These are phyloP conservation scores for Clarias gariepinus DNA, from an alignment of 2,113 vertebrate genomes.

Conservation along the genomic window DNA sequence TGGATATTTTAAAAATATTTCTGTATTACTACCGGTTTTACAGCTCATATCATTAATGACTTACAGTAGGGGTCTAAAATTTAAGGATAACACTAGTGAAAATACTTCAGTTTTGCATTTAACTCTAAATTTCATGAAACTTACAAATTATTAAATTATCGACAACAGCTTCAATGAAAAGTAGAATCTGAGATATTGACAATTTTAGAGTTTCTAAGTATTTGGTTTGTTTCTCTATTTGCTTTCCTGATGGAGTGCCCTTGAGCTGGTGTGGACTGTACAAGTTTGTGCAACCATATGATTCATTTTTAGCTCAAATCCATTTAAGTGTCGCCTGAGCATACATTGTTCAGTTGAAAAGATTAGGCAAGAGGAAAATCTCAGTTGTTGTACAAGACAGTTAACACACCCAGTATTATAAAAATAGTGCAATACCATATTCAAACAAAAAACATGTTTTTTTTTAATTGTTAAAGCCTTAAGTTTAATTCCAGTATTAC, in stretches of 20 bases:
- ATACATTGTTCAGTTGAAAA: background rate
- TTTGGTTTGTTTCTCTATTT: background rate
- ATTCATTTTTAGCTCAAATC: background rate
- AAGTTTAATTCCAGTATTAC: background rate
- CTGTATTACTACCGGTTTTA: background rate
- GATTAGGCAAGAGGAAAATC: background rate
- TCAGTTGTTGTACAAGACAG: background rate
- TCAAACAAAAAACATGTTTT: background rate
- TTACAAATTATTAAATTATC: background rate
- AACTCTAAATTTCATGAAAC: background rate
- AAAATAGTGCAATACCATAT: background rate
- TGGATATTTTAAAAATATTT: background rate
- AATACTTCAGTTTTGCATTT: background rate
- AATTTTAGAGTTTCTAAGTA: background rate
- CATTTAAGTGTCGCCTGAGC: background rate
- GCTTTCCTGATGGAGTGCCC: background rate
- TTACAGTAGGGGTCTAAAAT: background rate
- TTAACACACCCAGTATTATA: background rate
- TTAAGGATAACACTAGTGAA: background rate
- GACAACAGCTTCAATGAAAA: background rate
- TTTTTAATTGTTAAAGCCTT: background rate
- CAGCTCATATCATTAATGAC: background rate
- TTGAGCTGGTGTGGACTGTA: background rate
- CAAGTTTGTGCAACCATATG: background rate
- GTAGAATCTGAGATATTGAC: background rate